Base-by-base conservation (phyloP, 2,113 vertebrate genomes). In the Lophochroa leadbeateri region DNA sequence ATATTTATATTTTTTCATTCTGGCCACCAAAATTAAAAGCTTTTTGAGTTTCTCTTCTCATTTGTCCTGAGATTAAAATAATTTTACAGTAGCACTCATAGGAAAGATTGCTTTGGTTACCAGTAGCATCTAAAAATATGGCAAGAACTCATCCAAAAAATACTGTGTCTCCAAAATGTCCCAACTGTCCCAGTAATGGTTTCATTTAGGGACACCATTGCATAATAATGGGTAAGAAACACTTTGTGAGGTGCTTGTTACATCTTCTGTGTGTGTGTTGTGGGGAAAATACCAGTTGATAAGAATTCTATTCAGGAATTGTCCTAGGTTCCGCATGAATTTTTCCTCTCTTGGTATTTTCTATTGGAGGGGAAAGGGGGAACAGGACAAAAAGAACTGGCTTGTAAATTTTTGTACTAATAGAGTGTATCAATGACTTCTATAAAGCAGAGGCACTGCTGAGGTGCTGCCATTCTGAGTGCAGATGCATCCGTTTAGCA, bases 1-100 rank as follows among this genome's bases (percentile, higher is more conserved):
- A 3, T 97, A 94, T 97, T 96, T 97, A 96, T 96, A 93, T 76
- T 92, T 91, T 87, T 79, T 87, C 61, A 83, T 86, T 94, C 87
- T 76, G 20, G 5, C n/a, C 65, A 75, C 67, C 78, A 57, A 83
- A 92, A 95, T 85, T 93, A 84, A 97, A 96, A 95, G 41, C 44
- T 82, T 95, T 95, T 95, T 50, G 78, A 18, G 12, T 81, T 55
- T 67, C 68, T 82, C 63, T 80, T 87, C 53, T 82, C 24, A 53
- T 90, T 71, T 91, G 53, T 87, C n/a, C 85, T 49, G 65, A 86
- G 46, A 53, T 81, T 88, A 82, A 96, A 92, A 86, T 64, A 86
- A 91, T 12, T 81, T 96, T 69, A n/a, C 49, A 77, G 47, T 82
- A 76, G 86, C 58, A 11, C 7, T 81, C 70, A 44, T 7, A 43